Conservation (phyloP, 1,140 invertebrate species). For the Penaeus indicus region DNA sequence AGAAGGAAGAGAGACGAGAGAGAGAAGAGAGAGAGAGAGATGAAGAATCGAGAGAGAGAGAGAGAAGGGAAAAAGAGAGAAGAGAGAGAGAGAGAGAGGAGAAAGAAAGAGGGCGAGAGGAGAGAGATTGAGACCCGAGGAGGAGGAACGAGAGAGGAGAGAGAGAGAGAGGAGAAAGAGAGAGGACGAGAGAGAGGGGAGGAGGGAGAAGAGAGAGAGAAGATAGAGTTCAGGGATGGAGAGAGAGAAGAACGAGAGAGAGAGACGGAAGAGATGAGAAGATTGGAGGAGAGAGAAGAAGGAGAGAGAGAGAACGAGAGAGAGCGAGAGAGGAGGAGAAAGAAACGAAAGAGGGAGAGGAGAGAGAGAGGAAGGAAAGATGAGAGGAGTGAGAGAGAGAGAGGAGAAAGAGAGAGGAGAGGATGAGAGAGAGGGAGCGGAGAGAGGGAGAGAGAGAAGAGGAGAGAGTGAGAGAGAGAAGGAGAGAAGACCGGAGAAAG, state of each 20-base stretch:
- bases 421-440: not conserved
- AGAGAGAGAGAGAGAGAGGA: not conserved
- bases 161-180: not conserved
- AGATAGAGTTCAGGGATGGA: not conserved
- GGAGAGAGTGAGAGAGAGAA: no score
- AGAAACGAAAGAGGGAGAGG: no score
- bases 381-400: no score
- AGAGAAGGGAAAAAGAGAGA: constrained; percentile 5
- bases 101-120: not conserved
- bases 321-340: not conserved
- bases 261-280: no score
- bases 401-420: no score
- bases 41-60: not conserved
- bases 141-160: not conserved
- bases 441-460: no score
- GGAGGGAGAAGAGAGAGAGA: not conserved
- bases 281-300: no score
- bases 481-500: no score
- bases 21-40: constrained; percentile 1
- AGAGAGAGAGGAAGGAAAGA: no score
- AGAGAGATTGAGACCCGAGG: not conserved
- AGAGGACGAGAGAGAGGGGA: not conserved
- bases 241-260: not conserved
- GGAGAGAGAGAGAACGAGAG: not conserved
- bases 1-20: not conserved